Conservation (phyloP, 1,140 invertebrate genomes). For the Philaenus spumarius region DNA sequence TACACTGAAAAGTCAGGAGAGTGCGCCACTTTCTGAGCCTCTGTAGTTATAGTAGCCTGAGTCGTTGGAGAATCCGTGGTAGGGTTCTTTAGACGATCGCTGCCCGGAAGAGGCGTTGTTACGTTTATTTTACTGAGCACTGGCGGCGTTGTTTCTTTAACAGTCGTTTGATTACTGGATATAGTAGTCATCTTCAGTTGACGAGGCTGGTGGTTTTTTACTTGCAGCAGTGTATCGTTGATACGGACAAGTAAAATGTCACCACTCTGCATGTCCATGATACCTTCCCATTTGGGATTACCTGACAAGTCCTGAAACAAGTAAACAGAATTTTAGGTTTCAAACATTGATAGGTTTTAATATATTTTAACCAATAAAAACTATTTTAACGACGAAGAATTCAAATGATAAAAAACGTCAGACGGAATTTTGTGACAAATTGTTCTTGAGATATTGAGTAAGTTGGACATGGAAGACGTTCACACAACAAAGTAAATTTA, state of each 20-base stretch:
- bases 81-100: background rate
- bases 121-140: background rate
- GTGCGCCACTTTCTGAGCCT: constrained; percentile 30
- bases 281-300: constrained; percentile 51
- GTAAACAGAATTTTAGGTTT: constrained; percentile 9
- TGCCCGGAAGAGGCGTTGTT: background rate
- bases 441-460: background rate
- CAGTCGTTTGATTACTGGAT: background rate
- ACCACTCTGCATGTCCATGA: constrained; percentile 55
- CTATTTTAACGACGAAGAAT: background rate
- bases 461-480: background rate
- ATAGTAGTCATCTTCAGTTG: background rate
- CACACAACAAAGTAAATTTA: no score
- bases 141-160: background rate
- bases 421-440: background rate
- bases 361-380: background rate
- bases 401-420: background rate
- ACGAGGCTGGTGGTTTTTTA: no score
- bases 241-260: constrained; percentile 62
- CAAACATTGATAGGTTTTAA: background rate
- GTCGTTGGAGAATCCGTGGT: background rate
- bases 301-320: constrained; percentile 34
- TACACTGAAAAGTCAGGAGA: constrained; percentile 36
- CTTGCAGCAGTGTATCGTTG: constrained; percentile 46
- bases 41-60: background rate